Percentiles rank a stretch among this genome's conserved stretches.
Evolutionary conservation across 2,888 invertebrate genomes (phyloP).

Genomic region (Phortica okadai): DNA sequence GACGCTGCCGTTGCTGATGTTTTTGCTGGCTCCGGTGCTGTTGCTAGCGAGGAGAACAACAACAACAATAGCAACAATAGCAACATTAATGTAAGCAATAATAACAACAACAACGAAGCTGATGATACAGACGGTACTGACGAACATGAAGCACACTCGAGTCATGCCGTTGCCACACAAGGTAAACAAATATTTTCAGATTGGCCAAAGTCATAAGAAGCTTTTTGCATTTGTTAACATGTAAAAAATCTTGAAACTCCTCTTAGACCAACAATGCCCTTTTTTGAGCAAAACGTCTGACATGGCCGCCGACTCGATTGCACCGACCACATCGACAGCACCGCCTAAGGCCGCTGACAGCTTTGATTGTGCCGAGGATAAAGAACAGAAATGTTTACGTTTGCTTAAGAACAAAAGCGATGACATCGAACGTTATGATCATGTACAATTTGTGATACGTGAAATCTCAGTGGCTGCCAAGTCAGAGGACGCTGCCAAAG

Average conservation of each 20-base stretch:
- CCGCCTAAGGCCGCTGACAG: constrained; percentile 52
- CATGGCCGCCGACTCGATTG: constrained; percentile 48
- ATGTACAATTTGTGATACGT: constrained; percentile 94
- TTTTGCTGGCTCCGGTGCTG: constrained; percentile 40
- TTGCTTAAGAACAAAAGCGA: constrained; percentile 75
- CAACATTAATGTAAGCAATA: constrained; percentile 49
- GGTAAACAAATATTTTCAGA: neutral
- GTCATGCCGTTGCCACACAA: neutral
- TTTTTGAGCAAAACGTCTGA: neutral
- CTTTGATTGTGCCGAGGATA: constrained; percentile 69
- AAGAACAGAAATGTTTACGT: constrained; percentile 72
- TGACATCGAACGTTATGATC: constrained; percentile 82
- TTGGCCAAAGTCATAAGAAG: neutral
- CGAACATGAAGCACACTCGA: constrained; percentile 47
- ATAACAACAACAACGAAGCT: constrained; percentile 67
- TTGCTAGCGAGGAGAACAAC: constrained; percentile 60
- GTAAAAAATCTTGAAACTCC: neutral
- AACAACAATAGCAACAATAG: constrained; percentile 65
- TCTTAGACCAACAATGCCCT: neutral
- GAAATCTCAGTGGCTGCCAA: constrained; percentile 81
- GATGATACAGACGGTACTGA: constrained; percentile 54
- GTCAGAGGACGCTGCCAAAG: constrained; percentile 78
- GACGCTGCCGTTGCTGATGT: neutral
- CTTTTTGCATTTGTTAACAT: neutral
- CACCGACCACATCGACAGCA: constrained; percentile 44